phyloP scores from a whole-genome alignment of 2,888 invertebrate genomes.

The Eupithecia insigniata region DNA sequence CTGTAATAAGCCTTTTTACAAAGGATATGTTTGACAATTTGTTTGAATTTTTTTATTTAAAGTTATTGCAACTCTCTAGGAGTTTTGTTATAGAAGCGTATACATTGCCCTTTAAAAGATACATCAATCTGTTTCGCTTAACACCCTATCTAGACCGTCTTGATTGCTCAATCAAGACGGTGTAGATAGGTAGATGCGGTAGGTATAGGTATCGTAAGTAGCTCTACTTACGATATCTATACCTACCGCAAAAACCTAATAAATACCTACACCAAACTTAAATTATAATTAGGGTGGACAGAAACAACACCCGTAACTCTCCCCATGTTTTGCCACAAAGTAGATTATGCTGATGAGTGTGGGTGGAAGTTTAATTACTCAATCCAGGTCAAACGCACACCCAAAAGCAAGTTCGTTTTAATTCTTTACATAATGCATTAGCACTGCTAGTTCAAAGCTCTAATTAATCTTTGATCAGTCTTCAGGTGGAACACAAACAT shows the following conservation, averaged over 20 bases:
- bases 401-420: neutral
- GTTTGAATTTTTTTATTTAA: too few species aligned
- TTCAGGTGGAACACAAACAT: neutral
- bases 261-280: neutral
- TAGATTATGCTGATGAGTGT: neutral
- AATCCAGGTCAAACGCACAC: conserved; percentile 1
- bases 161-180: too few species aligned
- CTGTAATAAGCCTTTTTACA: too few species aligned
- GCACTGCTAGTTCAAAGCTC: neutral
- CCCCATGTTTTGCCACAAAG: neutral
- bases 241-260: neutral
- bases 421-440: neutral
- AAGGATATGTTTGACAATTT: too few species aligned
- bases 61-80: too few species aligned
- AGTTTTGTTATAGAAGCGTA: too few species aligned
- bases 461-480: neutral
- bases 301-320: neutral
- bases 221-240: neutral
- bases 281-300: neutral
- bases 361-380: neutral
- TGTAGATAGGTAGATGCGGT: too few species aligned
- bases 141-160: neutral
- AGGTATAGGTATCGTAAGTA: too few species aligned
- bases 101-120: too few species aligned
- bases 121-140: too few species aligned